Base-by-base conservation (phyloP, 2,113 vertebrate species). In the Phasianus colchicus region DNA sequence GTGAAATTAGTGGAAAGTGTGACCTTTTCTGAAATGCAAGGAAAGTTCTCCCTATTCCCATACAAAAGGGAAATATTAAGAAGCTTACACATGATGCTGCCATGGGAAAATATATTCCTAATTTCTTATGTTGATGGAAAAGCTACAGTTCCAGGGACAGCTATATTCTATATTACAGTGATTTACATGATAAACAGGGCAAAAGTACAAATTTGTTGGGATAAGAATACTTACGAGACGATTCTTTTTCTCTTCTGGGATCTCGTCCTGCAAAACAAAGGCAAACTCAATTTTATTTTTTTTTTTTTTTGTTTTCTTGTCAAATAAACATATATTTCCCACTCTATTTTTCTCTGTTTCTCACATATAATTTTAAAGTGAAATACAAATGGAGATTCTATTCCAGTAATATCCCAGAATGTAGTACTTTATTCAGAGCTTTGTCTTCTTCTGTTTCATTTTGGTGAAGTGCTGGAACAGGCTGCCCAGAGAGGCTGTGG, bases 211-310 rank as follows among this genome's bases (percentile, higher is more conserved):
- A 19, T 71, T 72, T 57, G 0, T 67, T 38, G 21, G 45, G 32
- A 87, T 13, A 71, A 60, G 54, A 70, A 48, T 75, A 83, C 89
- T 88, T 83, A 92, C 93, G 29, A 0, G 2, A 72, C 0, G 3
- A 77, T 90, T 5, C 0, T 24, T 78, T 18, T 77, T 52, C 8
- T 36, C 16, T 55, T 91, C 36, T 60, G 72, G 34, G 10, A 36
- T 40, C 1, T 90, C 4, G 71, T 88, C 86, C 95, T 97, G 86
- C 36, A 96, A 94, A 95, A 25, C 22, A 88, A 86, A 69, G 42
- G 79, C 7, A 71, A 83, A 69, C 40, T 11, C 66, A 84, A 20
- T 48, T 88, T 78, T 76, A 64, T 20, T 50, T 76, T 78, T 76
- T 67, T 20, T 50, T 76, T 67, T 6, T 5, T 19, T 50, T 36